Percentiles rank a stretch among this genome's conserved stretches.
Evolutionary conservation across 1,140 invertebrate species (phyloP).

Genomic region (Bombus picipes): DNA sequence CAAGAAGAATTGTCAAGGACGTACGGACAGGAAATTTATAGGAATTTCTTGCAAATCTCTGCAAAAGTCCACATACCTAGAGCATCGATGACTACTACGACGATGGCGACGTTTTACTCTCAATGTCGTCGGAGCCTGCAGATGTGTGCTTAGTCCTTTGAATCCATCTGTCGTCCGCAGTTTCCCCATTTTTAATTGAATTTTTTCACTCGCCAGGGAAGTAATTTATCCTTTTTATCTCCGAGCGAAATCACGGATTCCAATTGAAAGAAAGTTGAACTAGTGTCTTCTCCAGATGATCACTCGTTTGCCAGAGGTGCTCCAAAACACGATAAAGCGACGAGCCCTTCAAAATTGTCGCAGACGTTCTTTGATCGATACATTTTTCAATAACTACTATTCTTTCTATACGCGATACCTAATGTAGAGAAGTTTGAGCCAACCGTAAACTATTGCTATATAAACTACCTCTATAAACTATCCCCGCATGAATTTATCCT

Average conservation of each 20-base stretch:
- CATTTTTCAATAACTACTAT: background rate
- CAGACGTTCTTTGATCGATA: background rate
- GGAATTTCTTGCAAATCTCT: constrained; percentile 50
- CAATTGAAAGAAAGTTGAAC: constrained; percentile 72
- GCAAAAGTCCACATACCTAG: background rate
- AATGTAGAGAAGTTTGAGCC: background rate
- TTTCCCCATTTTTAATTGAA: constrained; percentile 73
- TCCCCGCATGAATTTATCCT: background rate
- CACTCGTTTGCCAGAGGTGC: constrained; percentile 59
- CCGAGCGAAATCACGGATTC: constrained; percentile 67
- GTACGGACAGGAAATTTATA: constrained; percentile 38
- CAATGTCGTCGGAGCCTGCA: constrained; percentile 16
- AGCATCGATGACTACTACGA: constrained; percentile 4
- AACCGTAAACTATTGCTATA: background rate
- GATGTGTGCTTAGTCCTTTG: constrained; percentile 65
- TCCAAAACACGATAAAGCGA: constrained; percentile 58
- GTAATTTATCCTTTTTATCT: constrained; percentile 73
- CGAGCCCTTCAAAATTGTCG: constrained; percentile 48
- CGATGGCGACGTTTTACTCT: constrained; percentile 45
- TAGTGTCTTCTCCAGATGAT: constrained; percentile 69
- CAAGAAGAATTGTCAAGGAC: constrained; percentile 6
- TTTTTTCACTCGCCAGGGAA: constrained; percentile 66
- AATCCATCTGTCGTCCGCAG: constrained; percentile 68
- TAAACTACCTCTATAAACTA: too few relatives aligned
- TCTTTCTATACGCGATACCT: background rate